These are phyloP conservation scores for Todiramphus saurophagus DNA, from an alignment of 2,113 vertebrate genomes.

Conservation along the genomic window DNA sequence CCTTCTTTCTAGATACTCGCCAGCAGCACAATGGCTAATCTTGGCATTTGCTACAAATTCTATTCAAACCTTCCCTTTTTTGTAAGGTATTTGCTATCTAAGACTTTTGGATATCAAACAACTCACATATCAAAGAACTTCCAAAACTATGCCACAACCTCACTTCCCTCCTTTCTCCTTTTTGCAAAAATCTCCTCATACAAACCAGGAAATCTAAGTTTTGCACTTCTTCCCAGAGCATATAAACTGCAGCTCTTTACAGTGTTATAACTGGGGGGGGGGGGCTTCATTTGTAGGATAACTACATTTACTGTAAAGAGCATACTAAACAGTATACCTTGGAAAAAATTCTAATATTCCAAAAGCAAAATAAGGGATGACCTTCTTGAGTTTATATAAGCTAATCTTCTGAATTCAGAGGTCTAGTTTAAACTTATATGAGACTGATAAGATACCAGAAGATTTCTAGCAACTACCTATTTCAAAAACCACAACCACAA, in stretches of 20 bases:
- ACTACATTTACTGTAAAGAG: background rate
- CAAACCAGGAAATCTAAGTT: background rate
- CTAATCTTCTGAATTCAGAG: background rate
- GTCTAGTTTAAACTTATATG: background rate
- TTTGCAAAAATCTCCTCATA: background rate
- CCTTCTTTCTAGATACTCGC: background rate
- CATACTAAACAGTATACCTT: background rate
- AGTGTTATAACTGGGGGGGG: background rate
- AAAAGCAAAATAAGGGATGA: background rate
- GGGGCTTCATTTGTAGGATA: background rate
- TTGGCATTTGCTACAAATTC: background rate
- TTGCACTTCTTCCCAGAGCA: fast-evolving
- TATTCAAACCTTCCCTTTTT: background rate
- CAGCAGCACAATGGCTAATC: background rate
- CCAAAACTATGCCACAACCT: background rate
- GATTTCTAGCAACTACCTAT: background rate
- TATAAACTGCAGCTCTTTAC: background rate
- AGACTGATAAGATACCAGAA: background rate
- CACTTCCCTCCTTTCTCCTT: background rate
- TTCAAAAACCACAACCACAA: background rate
- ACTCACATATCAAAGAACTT: background rate
- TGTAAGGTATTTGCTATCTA: background rate
- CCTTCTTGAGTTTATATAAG: background rate
- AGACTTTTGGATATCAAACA: background rate
- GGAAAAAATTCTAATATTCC: background rate